Evolutionary conservation across 2,113 vertebrate species (phyloP).

Genomic region (Chaetops frenatus): DNA sequence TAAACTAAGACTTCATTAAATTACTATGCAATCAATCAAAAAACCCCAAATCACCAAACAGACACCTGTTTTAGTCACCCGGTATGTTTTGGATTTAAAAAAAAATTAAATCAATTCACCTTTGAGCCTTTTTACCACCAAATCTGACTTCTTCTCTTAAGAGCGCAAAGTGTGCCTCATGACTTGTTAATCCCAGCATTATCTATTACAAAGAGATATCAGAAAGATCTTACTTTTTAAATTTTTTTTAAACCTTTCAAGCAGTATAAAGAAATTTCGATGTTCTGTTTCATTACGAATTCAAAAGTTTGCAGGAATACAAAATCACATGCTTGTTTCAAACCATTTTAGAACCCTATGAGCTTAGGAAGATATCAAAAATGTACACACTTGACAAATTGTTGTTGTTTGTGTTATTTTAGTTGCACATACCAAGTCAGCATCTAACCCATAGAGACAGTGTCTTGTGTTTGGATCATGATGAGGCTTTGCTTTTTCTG

Average conservation of each 20-base stretch:
- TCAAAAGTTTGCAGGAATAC: not conserved
- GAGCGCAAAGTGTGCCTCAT: constrained; percentile 94
- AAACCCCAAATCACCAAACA: not conserved
- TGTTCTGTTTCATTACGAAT: not conserved
- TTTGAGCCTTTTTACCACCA: constrained; percentile 95
- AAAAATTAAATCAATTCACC: constrained; percentile 72
- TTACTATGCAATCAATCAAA: not conserved
- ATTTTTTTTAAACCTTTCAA: not conserved
- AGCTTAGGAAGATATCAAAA: not conserved
- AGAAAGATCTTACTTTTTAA: not conserved
- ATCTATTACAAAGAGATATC: constrained; percentile 77
- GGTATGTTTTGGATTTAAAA: not conserved
- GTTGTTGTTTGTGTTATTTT: not conserved
- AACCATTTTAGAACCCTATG: not conserved
- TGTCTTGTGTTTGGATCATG: constrained; percentile 95
- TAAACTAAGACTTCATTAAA: not conserved
- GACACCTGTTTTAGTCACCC: not conserved
- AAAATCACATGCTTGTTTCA: not conserved
- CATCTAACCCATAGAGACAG: constrained; percentile 96
- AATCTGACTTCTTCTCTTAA: constrained; percentile 98
- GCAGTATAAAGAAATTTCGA: not conserved
- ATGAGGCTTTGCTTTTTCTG: constrained; percentile 82
- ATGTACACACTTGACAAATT: not conserved
- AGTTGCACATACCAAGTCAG: constrained; percentile 87
- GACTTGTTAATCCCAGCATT: constrained; percentile 97